Evolutionary conservation across 2,888 invertebrate species (phyloP).

Genomic region (Drepanosiphum platanoidis): DNA sequence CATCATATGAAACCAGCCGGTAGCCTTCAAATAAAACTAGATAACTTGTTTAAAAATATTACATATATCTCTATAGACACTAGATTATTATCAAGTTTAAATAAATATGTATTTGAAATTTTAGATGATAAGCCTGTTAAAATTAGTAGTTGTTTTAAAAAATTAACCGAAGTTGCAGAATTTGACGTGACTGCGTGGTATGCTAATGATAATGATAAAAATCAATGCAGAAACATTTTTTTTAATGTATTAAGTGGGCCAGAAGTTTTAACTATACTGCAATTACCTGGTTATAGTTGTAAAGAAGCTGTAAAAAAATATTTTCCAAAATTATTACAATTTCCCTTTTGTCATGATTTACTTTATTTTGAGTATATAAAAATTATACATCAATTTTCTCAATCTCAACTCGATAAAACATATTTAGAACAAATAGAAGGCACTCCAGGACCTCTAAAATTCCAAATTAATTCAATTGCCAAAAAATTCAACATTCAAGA

Average conservation of each 20-base stretch:
- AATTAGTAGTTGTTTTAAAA: slow-evolving; percentile 96
- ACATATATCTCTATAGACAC: slow-evolving; percentile 96
- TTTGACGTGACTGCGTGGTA: slow-evolving; percentile 94
- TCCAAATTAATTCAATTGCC: slow-evolving; percentile 72
- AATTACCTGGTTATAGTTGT: slow-evolving; percentile 89
- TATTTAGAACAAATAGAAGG: slow-evolving; percentile 94
- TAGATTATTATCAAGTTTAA: slow-evolving; percentile 87
- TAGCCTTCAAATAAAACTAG: slow-evolving; percentile 77
- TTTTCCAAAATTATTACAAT: slow-evolving; percentile 88
- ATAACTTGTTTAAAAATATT: slow-evolving; percentile 93
- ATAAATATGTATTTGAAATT: slow-evolving; percentile 98
- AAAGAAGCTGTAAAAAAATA: slow-evolving; percentile 94
- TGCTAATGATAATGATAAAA: slow-evolving; percentile 86
- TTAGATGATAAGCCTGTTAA: slow-evolving; percentile 77
- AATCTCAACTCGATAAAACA: slow-evolving; percentile 85
- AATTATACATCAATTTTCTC: slow-evolving; percentile 81
- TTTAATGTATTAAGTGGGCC: slow-evolving; percentile 81
- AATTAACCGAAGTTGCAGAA: slow-evolving; percentile 84
- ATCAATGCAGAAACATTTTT: slow-evolving; percentile 82
- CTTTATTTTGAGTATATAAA: slow-evolving; percentile 93
- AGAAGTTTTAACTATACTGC: slow-evolving; percentile 77
- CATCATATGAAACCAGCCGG: slow-evolving; percentile 73
- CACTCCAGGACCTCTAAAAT: slow-evolving; percentile 84
- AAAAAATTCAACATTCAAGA: slow-evolving; percentile 57
- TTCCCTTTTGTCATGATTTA: slow-evolving; percentile 92